Conservation (phyloP, 2,888 invertebrate genomes). For the Tetragonisca angustula region DNA sequence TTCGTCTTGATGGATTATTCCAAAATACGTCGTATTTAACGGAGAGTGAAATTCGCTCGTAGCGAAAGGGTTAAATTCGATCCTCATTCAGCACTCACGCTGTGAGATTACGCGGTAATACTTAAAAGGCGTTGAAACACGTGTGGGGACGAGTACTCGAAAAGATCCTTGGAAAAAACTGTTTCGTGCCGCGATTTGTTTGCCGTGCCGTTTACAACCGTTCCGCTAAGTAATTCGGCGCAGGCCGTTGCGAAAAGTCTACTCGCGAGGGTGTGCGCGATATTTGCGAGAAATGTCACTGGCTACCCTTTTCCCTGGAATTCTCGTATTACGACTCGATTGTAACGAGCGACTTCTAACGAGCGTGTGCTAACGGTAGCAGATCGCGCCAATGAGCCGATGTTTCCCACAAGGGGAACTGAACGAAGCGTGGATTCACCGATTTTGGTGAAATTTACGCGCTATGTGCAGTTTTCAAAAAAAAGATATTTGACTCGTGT, state of each 20-base stretch:
- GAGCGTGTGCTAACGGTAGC: neutral
- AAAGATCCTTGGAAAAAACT: slow-evolving; percentile 55
- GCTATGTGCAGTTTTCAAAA: no score
- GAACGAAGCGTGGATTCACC: no score
- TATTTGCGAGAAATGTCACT: slow-evolving; percentile 73
- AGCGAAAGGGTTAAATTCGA: no score
- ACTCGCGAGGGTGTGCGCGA: slow-evolving; percentile 50
- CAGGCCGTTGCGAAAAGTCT: neutral
- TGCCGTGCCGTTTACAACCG: slow-evolving; percentile 54
- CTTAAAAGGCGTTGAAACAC: no score
- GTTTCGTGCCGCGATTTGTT: slow-evolving; percentile 58
- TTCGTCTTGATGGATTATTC: no score
- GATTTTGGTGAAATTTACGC: no score
- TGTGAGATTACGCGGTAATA: no score
- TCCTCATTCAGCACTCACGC: no score
- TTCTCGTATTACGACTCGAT: slow-evolving; percentile 55
- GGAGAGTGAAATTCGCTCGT: no score
- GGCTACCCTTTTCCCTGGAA: slow-evolving; percentile 65
- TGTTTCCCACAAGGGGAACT: neutral
- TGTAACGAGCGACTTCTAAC: slow-evolving; percentile 27
- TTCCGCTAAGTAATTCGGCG: slow-evolving; percentile 55
- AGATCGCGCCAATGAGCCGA: no score
- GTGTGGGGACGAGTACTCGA: neutral
- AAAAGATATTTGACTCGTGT: no score
- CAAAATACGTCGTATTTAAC: no score